Conservation (phyloP, 2,797 vertebrate species). For the Etheostoma perlongum region DNA sequence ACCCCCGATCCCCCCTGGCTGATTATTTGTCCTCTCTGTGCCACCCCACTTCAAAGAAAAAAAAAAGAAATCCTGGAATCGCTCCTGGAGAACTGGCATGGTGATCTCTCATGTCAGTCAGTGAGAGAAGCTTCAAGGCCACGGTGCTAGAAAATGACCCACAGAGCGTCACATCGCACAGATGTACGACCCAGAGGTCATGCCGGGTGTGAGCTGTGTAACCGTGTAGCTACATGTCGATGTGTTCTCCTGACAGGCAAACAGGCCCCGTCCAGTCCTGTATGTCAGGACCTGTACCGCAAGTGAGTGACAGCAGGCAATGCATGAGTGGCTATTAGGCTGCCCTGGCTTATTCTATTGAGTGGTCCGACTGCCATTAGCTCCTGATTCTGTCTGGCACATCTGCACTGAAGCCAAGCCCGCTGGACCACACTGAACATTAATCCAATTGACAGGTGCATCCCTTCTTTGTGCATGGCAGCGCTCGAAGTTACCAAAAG, state of each 20-base stretch:
- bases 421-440: conserved; percentile 59
- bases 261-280: conserved; percentile 38
- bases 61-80: too few relatives aligned
- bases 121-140: conserved; percentile 38
- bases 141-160: conserved; percentile 16
- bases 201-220: background rate
- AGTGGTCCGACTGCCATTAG: conserved; percentile 9
- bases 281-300: conserved; percentile 59
- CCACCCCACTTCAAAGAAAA: too few relatives aligned
- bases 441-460: conserved; percentile 70
- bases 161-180: conserved; percentile 30
- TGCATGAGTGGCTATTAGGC: conserved; percentile 66
- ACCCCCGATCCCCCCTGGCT: too few relatives aligned
- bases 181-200: conserved; percentile 44
- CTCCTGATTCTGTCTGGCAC: conserved; percentile 66
- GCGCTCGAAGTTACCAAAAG: conserved; percentile 64
- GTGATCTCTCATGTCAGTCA: conserved; percentile 48
- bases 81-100: background rate
- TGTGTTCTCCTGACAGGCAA: conserved; percentile 50
- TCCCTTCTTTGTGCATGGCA: conserved; percentile 34
- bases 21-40: too few relatives aligned
- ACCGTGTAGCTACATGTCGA: conserved; percentile 34
- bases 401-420: conserved; percentile 40
- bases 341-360: conserved; percentile 60
- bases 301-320: conserved; percentile 64